These are phyloP conservation scores for Galaxias olidus DNA, from an alignment of 2,797 vertebrate genomes.

Conservation along the genomic window DNA sequence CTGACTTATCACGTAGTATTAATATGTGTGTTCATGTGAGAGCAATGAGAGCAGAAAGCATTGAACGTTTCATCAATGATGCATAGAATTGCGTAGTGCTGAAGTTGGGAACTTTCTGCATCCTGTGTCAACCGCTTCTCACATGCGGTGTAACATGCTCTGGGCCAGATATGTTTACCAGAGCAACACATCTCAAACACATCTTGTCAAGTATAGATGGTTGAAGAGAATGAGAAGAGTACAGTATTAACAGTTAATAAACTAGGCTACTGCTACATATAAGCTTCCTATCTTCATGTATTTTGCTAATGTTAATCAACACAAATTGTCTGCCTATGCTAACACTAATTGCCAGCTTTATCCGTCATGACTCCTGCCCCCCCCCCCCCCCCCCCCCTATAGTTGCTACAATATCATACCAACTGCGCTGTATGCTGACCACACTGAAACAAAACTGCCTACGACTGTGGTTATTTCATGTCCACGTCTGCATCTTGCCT, in stretches of 20 bases:
- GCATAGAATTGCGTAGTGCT: neutral
- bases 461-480: conserved; percentile 31
- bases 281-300: too few relatives aligned
- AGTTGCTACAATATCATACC: neutral
- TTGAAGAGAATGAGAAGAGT: too few relatives aligned
- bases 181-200: conserved; percentile 3
- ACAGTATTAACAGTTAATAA: too few relatives aligned
- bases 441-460: conserved; percentile 27
- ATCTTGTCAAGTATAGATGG: too few relatives aligned
- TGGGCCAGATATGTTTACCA: neutral
- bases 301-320: too few relatives aligned
- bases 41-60: neutral
- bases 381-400: too few relatives aligned
- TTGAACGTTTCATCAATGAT: neutral
- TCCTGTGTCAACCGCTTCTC: neutral
- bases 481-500: conserved; percentile 36
- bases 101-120: neutral
- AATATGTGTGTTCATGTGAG: neutral
- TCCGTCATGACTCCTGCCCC: too few relatives aligned
- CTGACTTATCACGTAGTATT: too few relatives aligned
- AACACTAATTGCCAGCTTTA: too few relatives aligned
- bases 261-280: too few relatives aligned
- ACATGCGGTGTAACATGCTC: neutral
- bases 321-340: neutral
- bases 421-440: conserved; percentile 18